Percentiles rank a stretch among this genome's conserved stretches.
phyloP scores from a whole-genome alignment of 2,888 invertebrate species.

The Meteorus colon region DNA sequence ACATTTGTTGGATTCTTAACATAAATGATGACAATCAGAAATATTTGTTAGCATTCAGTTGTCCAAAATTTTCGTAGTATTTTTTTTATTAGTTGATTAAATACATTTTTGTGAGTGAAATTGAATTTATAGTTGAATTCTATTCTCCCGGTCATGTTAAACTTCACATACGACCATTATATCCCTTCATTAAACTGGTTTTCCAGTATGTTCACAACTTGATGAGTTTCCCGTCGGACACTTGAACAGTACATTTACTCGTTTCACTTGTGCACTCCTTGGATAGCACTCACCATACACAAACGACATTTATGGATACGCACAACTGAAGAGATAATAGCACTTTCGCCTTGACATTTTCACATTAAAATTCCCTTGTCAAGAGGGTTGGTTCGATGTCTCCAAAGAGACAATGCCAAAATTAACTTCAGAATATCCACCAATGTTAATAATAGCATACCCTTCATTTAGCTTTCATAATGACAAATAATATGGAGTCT shows the following conservation, averaged over 20 bases:
- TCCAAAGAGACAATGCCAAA: neutral
- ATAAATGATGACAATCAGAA: too few species aligned
- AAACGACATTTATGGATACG: neutral
- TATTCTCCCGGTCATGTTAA: neutral
- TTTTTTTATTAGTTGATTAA: too few species aligned
- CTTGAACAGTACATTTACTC: conserved; percentile 39
- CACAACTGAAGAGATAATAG: neutral
- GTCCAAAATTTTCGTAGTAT: too few species aligned
- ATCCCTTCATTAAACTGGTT: neutral
- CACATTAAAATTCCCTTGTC: neutral
- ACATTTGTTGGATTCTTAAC: too few species aligned
- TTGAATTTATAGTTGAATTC: neutral
- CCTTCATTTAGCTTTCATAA: neutral
- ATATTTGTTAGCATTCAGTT: too few species aligned
- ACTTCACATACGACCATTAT: neutral
- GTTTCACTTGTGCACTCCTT: conserved; percentile 41
- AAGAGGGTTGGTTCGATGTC: neutral
- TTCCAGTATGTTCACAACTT: neutral
- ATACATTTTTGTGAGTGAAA: neutral
- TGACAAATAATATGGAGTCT: neutral
- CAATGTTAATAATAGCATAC: neutral
- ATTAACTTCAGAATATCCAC: neutral
- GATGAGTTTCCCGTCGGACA: neutral
- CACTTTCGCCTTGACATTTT: neutral
- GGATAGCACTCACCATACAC: conserved; percentile 18